These are phyloP conservation scores for Hydrotaea diabolus DNA, from an alignment of 2,888 invertebrate genomes.

Conservation along the genomic window DNA sequence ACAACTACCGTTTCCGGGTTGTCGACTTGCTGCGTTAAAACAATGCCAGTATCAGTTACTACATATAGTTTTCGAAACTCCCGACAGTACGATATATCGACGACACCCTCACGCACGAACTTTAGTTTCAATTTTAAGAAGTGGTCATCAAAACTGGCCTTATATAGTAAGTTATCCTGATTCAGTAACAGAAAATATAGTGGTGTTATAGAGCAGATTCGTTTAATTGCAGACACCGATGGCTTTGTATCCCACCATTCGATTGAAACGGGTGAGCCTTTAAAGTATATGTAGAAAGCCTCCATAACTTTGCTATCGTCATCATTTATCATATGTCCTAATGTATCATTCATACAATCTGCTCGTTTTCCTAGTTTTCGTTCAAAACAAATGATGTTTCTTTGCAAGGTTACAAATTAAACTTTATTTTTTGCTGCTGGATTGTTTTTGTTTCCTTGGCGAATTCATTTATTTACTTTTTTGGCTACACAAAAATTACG, in stretches of 20 bases:
- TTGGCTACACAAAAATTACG: no score
- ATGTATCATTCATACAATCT: no score
- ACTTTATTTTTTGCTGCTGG: no score
- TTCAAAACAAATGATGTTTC: no score
- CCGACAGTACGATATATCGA: conserved; percentile 74
- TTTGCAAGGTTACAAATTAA: no score
- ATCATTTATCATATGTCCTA: no score
- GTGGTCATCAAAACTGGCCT: conserved; percentile 54
- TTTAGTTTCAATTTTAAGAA: conserved; percentile 68
- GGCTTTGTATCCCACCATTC: conserved; percentile 50
- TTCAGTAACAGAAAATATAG: conserved; percentile 37
- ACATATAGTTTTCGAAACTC: conserved; percentile 71
- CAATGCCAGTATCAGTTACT: conserved; percentile 69
- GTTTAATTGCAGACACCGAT: conserved; percentile 32
- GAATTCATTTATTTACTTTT: no score
- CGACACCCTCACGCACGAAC: conserved; percentile 70
- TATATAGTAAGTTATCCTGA: conserved; percentile 49
- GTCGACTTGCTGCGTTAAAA: conserved; percentile 62
- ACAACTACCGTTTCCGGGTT: not conserved
- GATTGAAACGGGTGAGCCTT: conserved; percentile 47
- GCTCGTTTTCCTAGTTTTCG: no score
- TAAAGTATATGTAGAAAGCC: conserved; percentile 55
- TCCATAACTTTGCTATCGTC: conserved; percentile 11
- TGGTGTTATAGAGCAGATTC: conserved; percentile 53
- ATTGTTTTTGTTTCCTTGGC: no score